A percentile compares a stretch with the other conserved stretches of the same genome.
Conservation (phyloP, 2,113 vertebrate species). For the Sapayoa aenigma region DNA sequence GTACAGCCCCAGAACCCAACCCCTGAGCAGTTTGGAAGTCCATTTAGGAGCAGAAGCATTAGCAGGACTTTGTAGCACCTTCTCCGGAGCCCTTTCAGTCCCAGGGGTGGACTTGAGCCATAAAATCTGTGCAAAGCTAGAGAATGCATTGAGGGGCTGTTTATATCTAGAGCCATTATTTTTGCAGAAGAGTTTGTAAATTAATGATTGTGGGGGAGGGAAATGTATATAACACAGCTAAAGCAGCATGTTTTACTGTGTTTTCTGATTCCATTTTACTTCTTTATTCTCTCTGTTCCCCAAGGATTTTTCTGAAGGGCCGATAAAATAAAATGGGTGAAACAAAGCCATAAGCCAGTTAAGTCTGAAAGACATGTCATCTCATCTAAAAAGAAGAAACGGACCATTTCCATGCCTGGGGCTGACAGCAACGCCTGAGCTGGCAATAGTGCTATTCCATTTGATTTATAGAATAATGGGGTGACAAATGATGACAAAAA, state of each 20-base stretch:
- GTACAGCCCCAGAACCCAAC: neutral
- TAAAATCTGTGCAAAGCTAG: conserved; percentile 26
- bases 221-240: conserved; percentile 35
- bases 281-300: conserved; percentile 67
- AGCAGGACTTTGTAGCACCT: neutral
- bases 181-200: conserved; percentile 51
- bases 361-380: conserved; percentile 84
- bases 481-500: conserved; percentile 89
- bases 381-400: conserved; percentile 85
- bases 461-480: conserved; percentile 86
- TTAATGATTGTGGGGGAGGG: conserved; percentile 11
- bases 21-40: neutral
- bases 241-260: conserved; percentile 58
- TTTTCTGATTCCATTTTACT: conserved; percentile 76
- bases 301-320: conserved; percentile 72
- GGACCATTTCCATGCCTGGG: conserved; percentile 82
- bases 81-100: neutral
- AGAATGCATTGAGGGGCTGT: neutral
- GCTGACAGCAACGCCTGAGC: conserved; percentile 82
- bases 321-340: conserved; percentile 82
- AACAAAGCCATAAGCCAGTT: conserved; percentile 83
- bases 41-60: conserved; percentile 1
- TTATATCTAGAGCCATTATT: conserved; percentile 30
- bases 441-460: conserved; percentile 79
- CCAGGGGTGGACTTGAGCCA: neutral